phyloP scores from a whole-genome alignment of 2,888 invertebrate genomes.

The Pristionchus maxplancki region DNA sequence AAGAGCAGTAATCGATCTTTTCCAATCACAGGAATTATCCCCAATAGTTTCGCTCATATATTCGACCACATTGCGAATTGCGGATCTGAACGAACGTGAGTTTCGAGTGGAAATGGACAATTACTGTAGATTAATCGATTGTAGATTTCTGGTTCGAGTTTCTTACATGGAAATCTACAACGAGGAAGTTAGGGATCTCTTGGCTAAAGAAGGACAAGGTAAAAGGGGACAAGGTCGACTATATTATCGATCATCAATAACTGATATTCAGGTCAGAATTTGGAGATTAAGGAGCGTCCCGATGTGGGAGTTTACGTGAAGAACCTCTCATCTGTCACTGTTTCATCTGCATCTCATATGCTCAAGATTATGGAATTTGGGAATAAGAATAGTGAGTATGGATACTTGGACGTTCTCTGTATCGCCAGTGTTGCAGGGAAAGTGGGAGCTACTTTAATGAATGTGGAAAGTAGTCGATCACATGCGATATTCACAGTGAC shows the following conservation, averaged over 20 bases:
- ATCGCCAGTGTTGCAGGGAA: constrained; percentile 79
- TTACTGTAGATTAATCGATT: constrained; percentile 31
- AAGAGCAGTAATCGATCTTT: neutral
- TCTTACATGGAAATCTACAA: constrained; percentile 99
- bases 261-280: constrained; percentile 49
- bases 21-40: constrained; percentile 88
- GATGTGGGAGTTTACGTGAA: constrained; percentile 98
- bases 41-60: constrained; percentile 98
- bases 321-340: constrained; percentile 96
- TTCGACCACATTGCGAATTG: constrained; percentile 97
- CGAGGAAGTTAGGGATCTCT: constrained; percentile 95
- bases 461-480: constrained; percentile 85
- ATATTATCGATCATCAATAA: neutral
- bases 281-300: constrained; percentile 85
- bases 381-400: constrained; percentile 92
- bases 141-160: constrained; percentile 93
- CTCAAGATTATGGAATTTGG: constrained; percentile 95
- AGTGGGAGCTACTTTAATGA: constrained; percentile 96
- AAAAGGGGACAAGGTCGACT: neutral
- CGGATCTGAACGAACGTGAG: constrained; percentile 90
- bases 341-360: constrained; percentile 95
- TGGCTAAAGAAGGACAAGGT: constrained; percentile 89
- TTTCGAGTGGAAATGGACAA: constrained; percentile 83
- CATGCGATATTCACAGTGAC: constrained; percentile 99
- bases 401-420: no score